Evolutionary conservation across 2,113 vertebrate species (phyloP), one percentile per base, ranked within the genome.

Genomic region (Speoplatyrhinus poulsoni): DNA sequence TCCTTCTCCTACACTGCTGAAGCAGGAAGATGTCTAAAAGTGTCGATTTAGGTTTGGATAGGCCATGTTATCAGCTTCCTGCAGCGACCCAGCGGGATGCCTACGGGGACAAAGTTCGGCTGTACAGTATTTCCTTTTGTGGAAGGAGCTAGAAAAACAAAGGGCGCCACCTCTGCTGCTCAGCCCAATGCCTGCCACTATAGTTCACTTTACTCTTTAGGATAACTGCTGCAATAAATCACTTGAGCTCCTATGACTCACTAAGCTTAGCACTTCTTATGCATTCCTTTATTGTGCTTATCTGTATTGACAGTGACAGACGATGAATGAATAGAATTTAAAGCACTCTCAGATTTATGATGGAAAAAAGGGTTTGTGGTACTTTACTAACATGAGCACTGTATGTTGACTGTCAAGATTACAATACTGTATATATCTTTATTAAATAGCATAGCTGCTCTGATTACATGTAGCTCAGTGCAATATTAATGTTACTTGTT

Each of bases 11-110:
- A 72, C 69, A 63, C 79, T 60, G 63, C 80, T 16, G 70, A 82
- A 83, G 82, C 86, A 87, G 85, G 87, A 90, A 89, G 83, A 81
- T 65, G 77, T 62, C 78, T 67, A 76, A 88, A 86, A 87, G 79
- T 88, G 87, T 75, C 73, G 77, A 84, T 90, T 87, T 87, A 87
- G 85, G 83, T 75, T 83, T 81, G 84, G 85, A 83, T 87, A 86
- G 72, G 81, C 77, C 66, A 32, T 81, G 77, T 87, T 89, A 90
- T 91, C 85, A 81, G 85, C 73, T 88, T 89, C 88, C 87, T 88
- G 89, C 89, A 92, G 89, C 74, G 55, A 54, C 70, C 47, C 57
- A 57, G 80, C 53, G 33, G n/a, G 50, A 64, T 67, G 80, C 67
- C 60, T 60, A 61, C 71, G 52, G 80, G 84, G 81, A 82, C 82